A percentile compares a stretch with the other conserved stretches of the same genome.
These are phyloP conservation scores for Halocynthia roretzi DNA, from an alignment of 23 tunicate species.

Conservation along the genomic window DNA sequence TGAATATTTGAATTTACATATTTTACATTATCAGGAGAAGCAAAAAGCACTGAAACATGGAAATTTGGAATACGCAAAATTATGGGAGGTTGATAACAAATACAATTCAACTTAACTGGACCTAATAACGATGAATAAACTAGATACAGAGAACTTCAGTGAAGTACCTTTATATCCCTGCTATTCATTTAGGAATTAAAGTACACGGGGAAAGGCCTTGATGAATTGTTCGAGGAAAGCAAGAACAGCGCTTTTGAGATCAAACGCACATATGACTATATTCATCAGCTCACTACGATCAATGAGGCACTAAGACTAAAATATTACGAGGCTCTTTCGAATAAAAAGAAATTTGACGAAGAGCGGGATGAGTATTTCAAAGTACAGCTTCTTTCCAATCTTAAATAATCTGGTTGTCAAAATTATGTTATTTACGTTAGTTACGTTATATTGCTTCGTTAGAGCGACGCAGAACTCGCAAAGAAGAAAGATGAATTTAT, in stretches of 20 bases:
- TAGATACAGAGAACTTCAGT: neutral
- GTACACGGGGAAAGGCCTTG: conserved; percentile 58
- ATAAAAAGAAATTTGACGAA: conserved; percentile 76
- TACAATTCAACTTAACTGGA: neutral
- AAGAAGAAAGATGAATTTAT: conserved; percentile 13
- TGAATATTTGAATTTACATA: no score
- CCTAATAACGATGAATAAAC: neutral
- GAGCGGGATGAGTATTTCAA: conserved; percentile 82
- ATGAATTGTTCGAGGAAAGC: conserved; percentile 57
- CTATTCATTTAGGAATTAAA: conserved; percentile 49
- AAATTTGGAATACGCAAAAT: conserved; percentile 47
- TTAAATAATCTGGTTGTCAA: no score
- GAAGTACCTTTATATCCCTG: neutral
- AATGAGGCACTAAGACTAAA: conserved; percentile 42
- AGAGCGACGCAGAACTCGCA: conserved; percentile 15
- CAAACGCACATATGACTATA: conserved; percentile 70
- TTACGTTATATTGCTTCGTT: neutral
- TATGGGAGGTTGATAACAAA: conserved; percentile 57
- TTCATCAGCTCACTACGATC: conserved; percentile 52
- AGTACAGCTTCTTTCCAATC: conserved; percentile 4
- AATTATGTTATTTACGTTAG: neutral
- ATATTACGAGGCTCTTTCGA: conserved; percentile 70
- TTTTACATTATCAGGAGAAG: conserved; percentile 7
- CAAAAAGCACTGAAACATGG: neutral
- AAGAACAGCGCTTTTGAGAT: conserved; percentile 52